Evolutionary conservation across 2,113 vertebrate genomes (phyloP), one percentile per base, ranked within the genome.

Genomic region (Cebus imitator): DNA sequence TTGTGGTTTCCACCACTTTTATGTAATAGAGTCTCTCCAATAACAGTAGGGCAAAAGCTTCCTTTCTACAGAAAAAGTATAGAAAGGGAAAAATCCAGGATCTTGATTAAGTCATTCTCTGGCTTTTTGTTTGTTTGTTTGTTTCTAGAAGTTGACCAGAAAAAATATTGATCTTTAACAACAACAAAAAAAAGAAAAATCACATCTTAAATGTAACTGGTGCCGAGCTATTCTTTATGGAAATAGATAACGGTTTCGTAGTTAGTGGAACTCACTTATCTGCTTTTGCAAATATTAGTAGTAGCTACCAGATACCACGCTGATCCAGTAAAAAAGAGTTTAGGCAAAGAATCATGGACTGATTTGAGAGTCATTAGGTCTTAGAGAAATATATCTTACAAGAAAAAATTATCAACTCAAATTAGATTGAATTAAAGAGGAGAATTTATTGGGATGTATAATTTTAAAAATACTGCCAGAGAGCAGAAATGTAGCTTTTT

Each of bases 371-470:
- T 82, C 43, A 52, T 3, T 85, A 11, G 25, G 9, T 70, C 23
- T 76, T 76, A 68, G 12, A 32, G 66, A 87, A 89, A 5, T 9
- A 78, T 82, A 82, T 78, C 21, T 83, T 73, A 14, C 1, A 76
- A 83, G 9, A 27, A 94, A 50, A 64, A 80, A 92, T 52, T 81
- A 12, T 82, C 17, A 88, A 37, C 10, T 78, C 83, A 90, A 87
- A 87, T 92, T 92, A 75, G 37, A 68, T 18, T 48, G 25, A 52
- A 25, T 95, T 96, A 85, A 95, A 75, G 68, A 95, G 40, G 50
- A 66, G 3, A n/a, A 86, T 83, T 87, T 92, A 79, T 27, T 81
- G 8, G 21, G 32, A 21, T 70, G 8, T 27, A 83, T 11, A 55
- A 37, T 57, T 94, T 75, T 35, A 18, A 3, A 16, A 68, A 37